A percentile compares a stretch with the other conserved stretches of the same genome.
These are phyloP conservation scores for Calliopum simillimum DNA, from an alignment of 2,888 invertebrate genomes.

Conservation along the genomic window DNA sequence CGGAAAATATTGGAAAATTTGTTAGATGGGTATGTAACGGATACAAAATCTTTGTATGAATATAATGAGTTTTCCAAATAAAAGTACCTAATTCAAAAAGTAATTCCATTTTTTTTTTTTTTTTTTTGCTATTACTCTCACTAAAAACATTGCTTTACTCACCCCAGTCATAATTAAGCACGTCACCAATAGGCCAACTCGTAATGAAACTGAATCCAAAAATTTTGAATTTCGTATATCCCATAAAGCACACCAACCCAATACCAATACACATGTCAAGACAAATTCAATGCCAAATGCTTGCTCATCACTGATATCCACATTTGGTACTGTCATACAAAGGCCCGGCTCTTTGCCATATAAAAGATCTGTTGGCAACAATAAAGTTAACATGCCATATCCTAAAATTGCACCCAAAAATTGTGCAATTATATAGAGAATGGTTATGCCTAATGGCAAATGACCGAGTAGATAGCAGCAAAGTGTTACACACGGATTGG, in stretches of 20 bases:
- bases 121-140: too few relatives aligned
- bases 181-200: conserved; percentile 47
- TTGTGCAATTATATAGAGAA: conserved; percentile 44
- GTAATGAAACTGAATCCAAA: conserved; percentile 49
- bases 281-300: conserved; percentile 44
- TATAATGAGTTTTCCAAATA: too few relatives aligned
- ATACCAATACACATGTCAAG: conserved; percentile 43
- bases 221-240: conserved; percentile 50
- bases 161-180: conserved; percentile 48
- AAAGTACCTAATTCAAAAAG: too few relatives aligned
- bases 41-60: too few relatives aligned
- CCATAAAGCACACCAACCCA: conserved; percentile 52
- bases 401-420: conserved; percentile 44
- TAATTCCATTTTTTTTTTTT: too few relatives aligned
- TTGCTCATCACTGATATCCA: conserved; percentile 34
- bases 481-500: conserved; percentile 49
- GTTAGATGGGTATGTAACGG: too few relatives aligned
- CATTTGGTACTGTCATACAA: conserved; percentile 35
- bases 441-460: conserved; percentile 41
- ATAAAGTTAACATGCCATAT: conserved; percentile 43
- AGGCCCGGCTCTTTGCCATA: too few relatives aligned
- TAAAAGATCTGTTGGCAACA: conserved; percentile 17
- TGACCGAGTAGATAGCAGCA: conserved; percentile 48
- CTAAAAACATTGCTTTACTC: too few relatives aligned
- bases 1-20: too few relatives aligned